Conservation (phyloP, 1,140 invertebrate genomes). For the Vanessa atalanta region DNA sequence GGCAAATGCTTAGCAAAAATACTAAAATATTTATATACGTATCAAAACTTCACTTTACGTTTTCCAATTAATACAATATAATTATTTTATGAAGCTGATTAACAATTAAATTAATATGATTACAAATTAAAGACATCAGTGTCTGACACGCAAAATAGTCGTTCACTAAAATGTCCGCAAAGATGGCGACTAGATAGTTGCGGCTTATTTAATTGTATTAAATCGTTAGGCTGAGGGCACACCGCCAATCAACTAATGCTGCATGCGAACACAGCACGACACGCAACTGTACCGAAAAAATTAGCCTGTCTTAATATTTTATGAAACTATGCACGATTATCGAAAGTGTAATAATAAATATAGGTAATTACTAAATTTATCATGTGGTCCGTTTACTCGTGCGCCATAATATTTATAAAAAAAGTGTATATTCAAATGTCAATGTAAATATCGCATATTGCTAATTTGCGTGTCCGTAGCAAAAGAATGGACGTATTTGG, state of each 20-base stretch:
- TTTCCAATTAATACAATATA: too few species aligned
- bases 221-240: constrained; percentile 72
- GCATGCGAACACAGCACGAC: constrained; percentile 62
- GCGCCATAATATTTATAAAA: too few species aligned
- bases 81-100: too few species aligned
- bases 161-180: constrained; percentile 61
- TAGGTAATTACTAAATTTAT: too few species aligned
- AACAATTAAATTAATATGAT: constrained; percentile 37
- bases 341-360: not conserved
- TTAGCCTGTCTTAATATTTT: constrained; percentile 35
- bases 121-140: constrained; percentile 39
- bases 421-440: too few species aligned
- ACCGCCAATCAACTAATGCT: constrained; percentile 75
- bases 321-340: constrained; percentile 22
- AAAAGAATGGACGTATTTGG: too few species aligned
- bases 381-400: too few species aligned
- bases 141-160: constrained; percentile 70
- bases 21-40: too few species aligned
- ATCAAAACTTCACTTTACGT: too few species aligned
- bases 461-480: too few species aligned
- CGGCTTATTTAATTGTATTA: constrained; percentile 78
- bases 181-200: constrained; percentile 68
- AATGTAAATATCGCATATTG: too few species aligned
- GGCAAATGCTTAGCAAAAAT: too few species aligned
- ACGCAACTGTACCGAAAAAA: constrained; percentile 61